phyloP scores from a whole-genome alignment of 2,113 vertebrate genomes.

The Corydoras maculifer region DNA sequence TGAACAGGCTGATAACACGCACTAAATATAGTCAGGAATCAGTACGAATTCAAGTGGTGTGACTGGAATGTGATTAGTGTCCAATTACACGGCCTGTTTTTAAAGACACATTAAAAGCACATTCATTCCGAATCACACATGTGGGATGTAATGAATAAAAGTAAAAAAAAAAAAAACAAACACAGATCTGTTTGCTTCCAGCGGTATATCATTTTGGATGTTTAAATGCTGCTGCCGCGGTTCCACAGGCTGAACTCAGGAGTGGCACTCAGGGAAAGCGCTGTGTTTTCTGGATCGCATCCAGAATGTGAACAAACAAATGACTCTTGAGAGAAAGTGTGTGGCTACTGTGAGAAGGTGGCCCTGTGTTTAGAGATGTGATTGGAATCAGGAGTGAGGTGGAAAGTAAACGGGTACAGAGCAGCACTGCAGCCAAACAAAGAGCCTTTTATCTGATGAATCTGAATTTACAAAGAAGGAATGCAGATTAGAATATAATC shows the following conservation, averaged over 20 bases:
- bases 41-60: neutral
- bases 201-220: neutral
- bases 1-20: constrained; percentile 25
- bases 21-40: constrained; percentile 41
- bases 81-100: neutral
- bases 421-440: neutral
- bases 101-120: neutral
- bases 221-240: neutral
- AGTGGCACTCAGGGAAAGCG: constrained; percentile 4
- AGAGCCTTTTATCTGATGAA: constrained; percentile 16
- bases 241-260: constrained; percentile 9
- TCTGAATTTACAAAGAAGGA: too few species aligned
- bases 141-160: neutral
- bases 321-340: constrained; percentile 16
- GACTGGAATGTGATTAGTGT: neutral
- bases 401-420: constrained; percentile 4
- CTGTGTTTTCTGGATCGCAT: constrained; percentile 27
- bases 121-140: neutral
- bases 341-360: constrained; percentile 14
- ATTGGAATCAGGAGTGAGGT: constrained; percentile 25
- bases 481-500: too few species aligned
- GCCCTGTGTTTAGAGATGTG: constrained; percentile 22
- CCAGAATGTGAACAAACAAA: constrained; percentile 25
- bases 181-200: neutral
- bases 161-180: neutral